Evolutionary conservation across 30 jellyfish, hydroid and myxozoan species (phyloP).

Genomic region (Pelagia noctiluca): DNA sequence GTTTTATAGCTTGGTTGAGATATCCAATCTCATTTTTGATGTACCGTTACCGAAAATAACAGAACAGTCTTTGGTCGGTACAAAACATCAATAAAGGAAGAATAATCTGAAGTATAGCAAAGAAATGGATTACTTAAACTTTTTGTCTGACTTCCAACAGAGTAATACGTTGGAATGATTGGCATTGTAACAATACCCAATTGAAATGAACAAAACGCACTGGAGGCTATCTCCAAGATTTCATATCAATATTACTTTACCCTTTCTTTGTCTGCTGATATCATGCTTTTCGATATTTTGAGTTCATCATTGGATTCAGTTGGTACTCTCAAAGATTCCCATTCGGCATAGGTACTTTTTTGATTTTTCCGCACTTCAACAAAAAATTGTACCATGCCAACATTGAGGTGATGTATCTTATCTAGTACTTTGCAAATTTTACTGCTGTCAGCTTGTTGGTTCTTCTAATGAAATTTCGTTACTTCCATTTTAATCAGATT

Average conservation of each 20-base stretch:
- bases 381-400: background rate
- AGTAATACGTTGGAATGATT: too few relatives aligned
- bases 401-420: background rate
- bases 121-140: too few relatives aligned
- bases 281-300: background rate
- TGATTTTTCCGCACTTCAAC: background rate
- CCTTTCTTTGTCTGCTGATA: constrained; percentile 1
- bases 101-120: too few relatives aligned
- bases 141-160: too few relatives aligned
- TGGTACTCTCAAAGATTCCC: background rate
- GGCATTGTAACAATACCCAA: too few relatives aligned
- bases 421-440: background rate
- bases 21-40: too few relatives aligned
- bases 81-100: too few relatives aligned
- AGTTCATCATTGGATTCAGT: background rate
- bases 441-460: background rate
- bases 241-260: background rate
- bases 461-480: background rate
- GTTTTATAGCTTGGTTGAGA: too few relatives aligned
- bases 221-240: constrained; percentile 2
- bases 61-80: too few relatives aligned
- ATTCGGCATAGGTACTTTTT: background rate
- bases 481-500: background rate
- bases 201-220: too few relatives aligned
- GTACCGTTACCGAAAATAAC: too few relatives aligned